phyloP scores from a whole-genome alignment of 2,113 vertebrate genomes.

The Psilopogon haemacephalus region DNA sequence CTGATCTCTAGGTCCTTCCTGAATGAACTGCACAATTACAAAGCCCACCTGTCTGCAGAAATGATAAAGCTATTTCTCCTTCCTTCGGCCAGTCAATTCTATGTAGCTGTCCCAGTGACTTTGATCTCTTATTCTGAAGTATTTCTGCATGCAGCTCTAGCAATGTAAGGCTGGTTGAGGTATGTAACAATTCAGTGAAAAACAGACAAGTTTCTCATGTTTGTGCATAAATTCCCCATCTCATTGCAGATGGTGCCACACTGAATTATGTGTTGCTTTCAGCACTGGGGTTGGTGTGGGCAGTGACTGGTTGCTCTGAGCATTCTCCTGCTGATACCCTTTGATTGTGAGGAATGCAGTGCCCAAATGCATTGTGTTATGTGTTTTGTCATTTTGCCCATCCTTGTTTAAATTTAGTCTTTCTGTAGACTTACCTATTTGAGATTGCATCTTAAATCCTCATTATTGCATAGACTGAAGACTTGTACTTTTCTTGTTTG shows the following conservation, averaged over 20 bases:
- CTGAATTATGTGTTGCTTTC: neutral
- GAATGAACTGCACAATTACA: neutral
- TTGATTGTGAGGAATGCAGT: neutral
- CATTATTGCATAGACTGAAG: neutral
- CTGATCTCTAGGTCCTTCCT: neutral
- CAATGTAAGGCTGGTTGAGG: neutral
- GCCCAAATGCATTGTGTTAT: neutral
- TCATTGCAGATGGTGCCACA: neutral
- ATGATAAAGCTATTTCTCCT: neutral
- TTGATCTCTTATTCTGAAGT: neutral
- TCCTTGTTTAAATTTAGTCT: neutral
- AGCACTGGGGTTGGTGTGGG: neutral
- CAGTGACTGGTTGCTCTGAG: neutral
- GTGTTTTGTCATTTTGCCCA: neutral
- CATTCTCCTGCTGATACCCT: neutral
- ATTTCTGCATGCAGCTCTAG: neutral
- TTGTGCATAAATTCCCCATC: neutral
- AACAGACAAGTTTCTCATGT: neutral
- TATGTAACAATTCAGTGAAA: neutral
- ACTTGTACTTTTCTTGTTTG: neutral
- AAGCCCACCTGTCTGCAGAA: neutral
- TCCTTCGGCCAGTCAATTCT: neutral
- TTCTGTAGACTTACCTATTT: neutral
- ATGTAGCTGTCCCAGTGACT: neutral
- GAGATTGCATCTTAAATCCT: neutral